These are phyloP conservation scores for Abscondita cerata DNA, from an alignment of 2,888 invertebrate genomes.

Conservation along the genomic window DNA sequence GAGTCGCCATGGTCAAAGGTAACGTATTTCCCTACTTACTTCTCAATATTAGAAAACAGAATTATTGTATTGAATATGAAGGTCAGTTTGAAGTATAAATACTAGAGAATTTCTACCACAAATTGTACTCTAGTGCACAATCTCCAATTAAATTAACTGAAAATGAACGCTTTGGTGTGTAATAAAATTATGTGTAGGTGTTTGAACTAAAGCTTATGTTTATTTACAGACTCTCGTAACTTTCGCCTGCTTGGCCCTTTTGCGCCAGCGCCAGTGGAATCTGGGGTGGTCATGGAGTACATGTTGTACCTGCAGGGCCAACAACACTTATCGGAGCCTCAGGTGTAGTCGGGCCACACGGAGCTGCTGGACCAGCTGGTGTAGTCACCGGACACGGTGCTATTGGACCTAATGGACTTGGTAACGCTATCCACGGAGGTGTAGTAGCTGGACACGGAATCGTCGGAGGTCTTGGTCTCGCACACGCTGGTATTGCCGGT, in stretches of 20 bases:
- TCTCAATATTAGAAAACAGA: slow-evolving; percentile 22
- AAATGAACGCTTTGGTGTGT: slow-evolving; percentile 29
- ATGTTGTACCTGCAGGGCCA: slow-evolving; percentile 16
- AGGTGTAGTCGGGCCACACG: slow-evolving; percentile 21
- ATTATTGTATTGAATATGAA: slow-evolving; percentile 23
- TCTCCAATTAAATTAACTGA: slow-evolving; percentile 16
- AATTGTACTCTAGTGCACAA: slow-evolving; percentile 16
- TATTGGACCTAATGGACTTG: slow-evolving; percentile 28
- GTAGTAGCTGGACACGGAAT: not conserved
- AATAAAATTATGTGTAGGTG: too few species aligned
- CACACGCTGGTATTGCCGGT: not conserved
- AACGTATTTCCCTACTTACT: slow-evolving; percentile 17
- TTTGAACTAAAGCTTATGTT: too few species aligned
- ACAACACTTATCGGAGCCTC: slow-evolving; percentile 19
- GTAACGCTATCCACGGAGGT: slow-evolving; percentile 13
- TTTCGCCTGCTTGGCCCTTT: too few species aligned
- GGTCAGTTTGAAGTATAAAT: slow-evolving; percentile 27
- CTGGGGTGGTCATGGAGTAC: slow-evolving; percentile 14
- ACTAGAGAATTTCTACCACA: slow-evolving; percentile 15
- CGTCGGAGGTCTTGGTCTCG: slow-evolving; percentile 11
- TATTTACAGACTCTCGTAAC: too few species aligned
- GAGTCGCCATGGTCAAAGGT: slow-evolving; percentile 22
- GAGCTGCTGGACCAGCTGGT: slow-evolving; percentile 29
- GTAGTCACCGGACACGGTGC: slow-evolving; percentile 26
- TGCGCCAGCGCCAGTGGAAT: slow-evolving; percentile 17